phyloP scores from a whole-genome alignment of 2,113 vertebrate genomes.

The Vanacampus margaritifer region DNA sequence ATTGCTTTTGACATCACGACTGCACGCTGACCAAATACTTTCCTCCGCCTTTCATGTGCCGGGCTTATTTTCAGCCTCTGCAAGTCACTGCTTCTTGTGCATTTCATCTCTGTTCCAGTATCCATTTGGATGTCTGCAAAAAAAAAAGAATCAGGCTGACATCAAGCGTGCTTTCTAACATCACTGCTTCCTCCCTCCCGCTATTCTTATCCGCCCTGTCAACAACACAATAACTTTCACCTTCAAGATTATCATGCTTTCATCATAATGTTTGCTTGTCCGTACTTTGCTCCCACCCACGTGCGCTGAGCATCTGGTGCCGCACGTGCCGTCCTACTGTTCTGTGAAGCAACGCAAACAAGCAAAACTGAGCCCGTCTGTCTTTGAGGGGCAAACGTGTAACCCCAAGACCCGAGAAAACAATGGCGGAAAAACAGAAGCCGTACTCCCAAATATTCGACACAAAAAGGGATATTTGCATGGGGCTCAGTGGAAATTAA shows the following conservation, averaged over 20 bases:
- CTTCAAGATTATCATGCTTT: conserved; percentile 15
- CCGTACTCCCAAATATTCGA: conserved; percentile 12
- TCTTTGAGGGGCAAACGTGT: conserved; percentile 7
- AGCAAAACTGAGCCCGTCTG: conserved; percentile 12
- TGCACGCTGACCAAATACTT: conserved; percentile 18
- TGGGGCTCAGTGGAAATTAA: conserved; percentile 35
- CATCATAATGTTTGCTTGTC: conserved; percentile 12
- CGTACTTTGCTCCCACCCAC: conserved; percentile 3
- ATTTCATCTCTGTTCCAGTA: conserved; percentile 27
- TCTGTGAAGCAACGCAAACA: conserved; percentile 20
- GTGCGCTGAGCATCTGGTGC: background rate
- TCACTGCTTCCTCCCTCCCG: background rate
- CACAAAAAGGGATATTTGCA: conserved; percentile 27
- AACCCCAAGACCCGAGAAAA: conserved; percentile 11
- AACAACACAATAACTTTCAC: conserved; percentile 6
- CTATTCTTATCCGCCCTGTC: background rate
- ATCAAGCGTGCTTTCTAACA: conserved; percentile 17
- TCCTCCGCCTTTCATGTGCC: conserved; percentile 23
- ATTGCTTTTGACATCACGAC: conserved; percentile 26
- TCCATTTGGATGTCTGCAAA: conserved; percentile 36
- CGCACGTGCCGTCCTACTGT: conserved; percentile 10
- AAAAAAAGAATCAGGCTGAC: conserved; percentile 13
- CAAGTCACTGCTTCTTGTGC: conserved; percentile 20
- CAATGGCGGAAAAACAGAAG: conserved; percentile 11
- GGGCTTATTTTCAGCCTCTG: conserved; percentile 20